phyloP scores from a whole-genome alignment of 2,113 vertebrate species.

The Ammodytes marinus region DNA sequence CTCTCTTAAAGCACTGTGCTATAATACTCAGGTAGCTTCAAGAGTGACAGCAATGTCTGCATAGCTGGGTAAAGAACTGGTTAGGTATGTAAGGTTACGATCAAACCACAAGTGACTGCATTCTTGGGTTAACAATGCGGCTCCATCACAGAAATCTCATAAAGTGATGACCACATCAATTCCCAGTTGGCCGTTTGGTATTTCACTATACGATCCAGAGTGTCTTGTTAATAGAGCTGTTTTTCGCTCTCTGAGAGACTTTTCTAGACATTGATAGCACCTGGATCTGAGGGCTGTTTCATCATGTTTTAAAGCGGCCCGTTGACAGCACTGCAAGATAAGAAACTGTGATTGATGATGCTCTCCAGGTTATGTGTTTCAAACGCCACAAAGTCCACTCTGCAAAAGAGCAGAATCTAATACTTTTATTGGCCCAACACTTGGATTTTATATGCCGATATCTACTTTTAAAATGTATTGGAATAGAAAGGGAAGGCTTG shows the following conservation, averaged over 20 bases:
- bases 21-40: not conserved
- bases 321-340: slow-evolving; percentile 67
- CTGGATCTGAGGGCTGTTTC: slow-evolving; percentile 61
- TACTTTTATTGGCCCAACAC: slow-evolving; percentile 18
- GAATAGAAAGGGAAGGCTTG: not conserved
- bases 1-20: not conserved
- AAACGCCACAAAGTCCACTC: slow-evolving; percentile 45
- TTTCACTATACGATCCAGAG: slow-evolving; percentile 4
- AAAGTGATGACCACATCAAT: slow-evolving; percentile 52
- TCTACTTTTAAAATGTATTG: not conserved
- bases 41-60: not conserved
- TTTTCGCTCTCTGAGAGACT: slow-evolving; percentile 41
- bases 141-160: slow-evolving; percentile 54
- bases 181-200: slow-evolving; percentile 20
- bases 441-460: not conserved
- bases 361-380: slow-evolving; percentile 50
- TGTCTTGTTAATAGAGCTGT: slow-evolving; percentile 48
- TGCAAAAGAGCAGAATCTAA: slow-evolving; percentile 12
- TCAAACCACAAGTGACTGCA: slow-evolving; percentile 19
- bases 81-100: slow-evolving; percentile 8
- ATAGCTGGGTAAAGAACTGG: slow-evolving; percentile 11
- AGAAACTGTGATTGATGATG: slow-evolving; percentile 65
- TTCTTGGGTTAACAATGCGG: slow-evolving; percentile 20
- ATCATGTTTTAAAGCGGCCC: slow-evolving; percentile 67
- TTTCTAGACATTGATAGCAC: slow-evolving; percentile 55